These are phyloP conservation scores for Halcyon badia DNA, from an alignment of 2,797 vertebrate species.

Conservation along the genomic window DNA sequence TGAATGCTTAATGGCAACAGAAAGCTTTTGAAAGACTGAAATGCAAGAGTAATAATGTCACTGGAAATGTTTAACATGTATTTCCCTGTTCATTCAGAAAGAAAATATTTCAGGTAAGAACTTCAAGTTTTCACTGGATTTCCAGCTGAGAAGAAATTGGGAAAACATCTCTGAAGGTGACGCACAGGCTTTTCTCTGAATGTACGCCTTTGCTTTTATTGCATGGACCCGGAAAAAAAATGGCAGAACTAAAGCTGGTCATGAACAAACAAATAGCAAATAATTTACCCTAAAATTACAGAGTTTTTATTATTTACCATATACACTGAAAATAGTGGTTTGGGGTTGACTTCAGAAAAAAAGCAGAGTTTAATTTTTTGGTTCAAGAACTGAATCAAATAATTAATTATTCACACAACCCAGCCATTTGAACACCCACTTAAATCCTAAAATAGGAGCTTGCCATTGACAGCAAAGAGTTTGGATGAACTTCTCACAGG, in stretches of 20 bases:
- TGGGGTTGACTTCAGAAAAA: neutral
- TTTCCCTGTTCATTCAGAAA: slow-evolving; percentile 5
- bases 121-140: neutral
- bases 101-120: neutral
- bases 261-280: neutral
- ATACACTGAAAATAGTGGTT: neutral
- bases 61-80: neutral
- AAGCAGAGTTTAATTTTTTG: slow-evolving; percentile 7
- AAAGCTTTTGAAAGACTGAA: slow-evolving; percentile 1
- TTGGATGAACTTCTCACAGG: neutral
- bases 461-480: neutral
- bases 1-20: slow-evolving; percentile 19
- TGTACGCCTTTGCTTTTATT: neutral
- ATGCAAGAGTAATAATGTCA: neutral
- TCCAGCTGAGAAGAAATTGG: neutral
- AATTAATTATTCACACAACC: slow-evolving; percentile 7
- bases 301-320: neutral
- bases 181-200: neutral
- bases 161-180: neutral
- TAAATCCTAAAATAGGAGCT: slow-evolving; percentile 19
- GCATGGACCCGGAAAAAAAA: neutral
- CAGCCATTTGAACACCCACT: neutral
- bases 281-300: neutral
- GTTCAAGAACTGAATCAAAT: slow-evolving; percentile 19
- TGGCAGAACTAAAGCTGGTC: neutral